Base-by-base conservation (phyloP, 2,797 vertebrate species). In the Hippoglossus hippoglossus region DNA sequence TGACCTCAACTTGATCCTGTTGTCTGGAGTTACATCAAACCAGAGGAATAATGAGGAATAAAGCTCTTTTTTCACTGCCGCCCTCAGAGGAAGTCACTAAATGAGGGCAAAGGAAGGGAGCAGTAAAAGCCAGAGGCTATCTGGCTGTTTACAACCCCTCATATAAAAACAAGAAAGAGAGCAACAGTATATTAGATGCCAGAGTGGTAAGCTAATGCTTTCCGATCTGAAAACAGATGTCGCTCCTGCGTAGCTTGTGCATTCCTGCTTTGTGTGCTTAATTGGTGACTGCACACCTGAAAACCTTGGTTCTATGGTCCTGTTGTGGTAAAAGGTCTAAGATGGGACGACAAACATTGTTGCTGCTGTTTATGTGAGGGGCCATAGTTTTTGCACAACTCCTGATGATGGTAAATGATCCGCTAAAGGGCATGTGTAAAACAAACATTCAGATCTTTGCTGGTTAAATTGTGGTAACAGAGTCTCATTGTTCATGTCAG, bases 1-100 rank as follows among this genome's bases (percentile, higher is more conserved):
- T 87, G 86, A 89, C 86, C 87, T 81, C 74, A 65, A 81, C 71
- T 66, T 87, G 91, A 92, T 89, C 87, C 88, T 75, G 61, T 71
- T 22, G 83, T 89, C 87, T 91, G 86, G 76, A 67, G 47, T 73
- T 41, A 36, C 79, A 88, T 76, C 80, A 84, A 88, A 88, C 73
- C 58, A 16, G 54, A 73, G 69, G 67, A 71, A 83, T 89, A 87
- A 88, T 86, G 80, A 89, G 84, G 53, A 60, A 75, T 71, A 73
- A 85, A 79, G 73, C 49, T 52, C 56, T 53, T 79, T 36, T 62
- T 49, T 34, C 91, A 93, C 72, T 67, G 85, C 86, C 77, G 61
- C 71, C 60, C 60, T 44, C 59, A 88, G 64, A 93, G 92, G 90
- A 93, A 92, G 85, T 74, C 56, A 60, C 73, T 81, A 77, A 91